These are phyloP conservation scores for Pimephales promelas DNA, from an alignment of 2,113 vertebrate species.

Conservation along the genomic window DNA sequence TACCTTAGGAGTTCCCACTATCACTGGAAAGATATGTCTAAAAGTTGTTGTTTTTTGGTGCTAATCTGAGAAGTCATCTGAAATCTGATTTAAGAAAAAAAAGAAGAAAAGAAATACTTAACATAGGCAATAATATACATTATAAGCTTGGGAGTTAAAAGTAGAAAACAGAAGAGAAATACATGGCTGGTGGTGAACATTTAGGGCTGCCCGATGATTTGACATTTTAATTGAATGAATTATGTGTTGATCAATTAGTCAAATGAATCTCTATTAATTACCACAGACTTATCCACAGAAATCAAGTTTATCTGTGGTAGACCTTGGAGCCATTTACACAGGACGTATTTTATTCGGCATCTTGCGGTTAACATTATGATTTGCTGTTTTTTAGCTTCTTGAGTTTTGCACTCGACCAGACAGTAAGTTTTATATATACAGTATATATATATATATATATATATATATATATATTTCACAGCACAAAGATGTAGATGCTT, in stretches of 20 bases:
- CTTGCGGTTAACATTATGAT: not conserved
- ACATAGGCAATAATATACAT: no score
- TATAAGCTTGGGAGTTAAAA: no score
- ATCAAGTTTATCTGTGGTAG: not conserved
- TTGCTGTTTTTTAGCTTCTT: not conserved
- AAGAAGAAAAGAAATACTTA: not conserved
- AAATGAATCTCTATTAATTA: not conserved
- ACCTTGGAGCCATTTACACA: not conserved
- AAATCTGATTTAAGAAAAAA: not conserved
- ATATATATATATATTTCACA: no score
- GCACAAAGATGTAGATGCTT: not conserved
- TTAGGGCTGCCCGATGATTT: not conserved
- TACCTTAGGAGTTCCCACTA: slow-evolving; percentile 11
- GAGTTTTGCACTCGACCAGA: not conserved
- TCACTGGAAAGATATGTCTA: not conserved
- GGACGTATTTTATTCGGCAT: not conserved
- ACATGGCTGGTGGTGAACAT: not conserved
- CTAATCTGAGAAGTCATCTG: not conserved
- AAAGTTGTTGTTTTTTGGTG: not conserved
- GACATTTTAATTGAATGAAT: not conserved
- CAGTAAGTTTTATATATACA: not conserved
- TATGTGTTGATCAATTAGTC: not conserved
- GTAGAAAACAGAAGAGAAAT: not conserved
- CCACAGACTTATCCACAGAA: not conserved
- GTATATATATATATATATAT: no score